These are phyloP conservation scores for Phytoseiulus persimilis DNA, from an alignment of 2,888 invertebrate species.

Conservation along the genomic window DNA sequence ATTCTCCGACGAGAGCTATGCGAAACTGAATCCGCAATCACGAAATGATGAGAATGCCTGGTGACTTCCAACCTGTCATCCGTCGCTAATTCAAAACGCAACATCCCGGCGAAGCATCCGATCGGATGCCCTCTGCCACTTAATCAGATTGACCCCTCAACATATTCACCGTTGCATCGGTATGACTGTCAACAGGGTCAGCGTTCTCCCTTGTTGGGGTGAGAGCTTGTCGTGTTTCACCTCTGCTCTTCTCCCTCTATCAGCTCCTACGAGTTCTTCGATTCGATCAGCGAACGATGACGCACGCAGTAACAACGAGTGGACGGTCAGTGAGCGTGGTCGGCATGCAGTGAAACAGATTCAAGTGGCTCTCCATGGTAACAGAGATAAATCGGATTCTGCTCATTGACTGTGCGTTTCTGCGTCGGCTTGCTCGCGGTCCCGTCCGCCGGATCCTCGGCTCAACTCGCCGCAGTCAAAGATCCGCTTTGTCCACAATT, in stretches of 20 bases:
- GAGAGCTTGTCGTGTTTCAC: background rate
- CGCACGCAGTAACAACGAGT: background rate
- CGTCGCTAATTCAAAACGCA: background rate
- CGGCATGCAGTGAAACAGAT: background rate
- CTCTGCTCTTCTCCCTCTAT: background rate
- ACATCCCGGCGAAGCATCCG: background rate
- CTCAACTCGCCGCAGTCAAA: background rate
- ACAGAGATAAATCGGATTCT: background rate
- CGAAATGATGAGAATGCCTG: too few species aligned
- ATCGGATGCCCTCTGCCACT: background rate
- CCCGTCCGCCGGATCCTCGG: background rate
- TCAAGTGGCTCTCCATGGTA: background rate
- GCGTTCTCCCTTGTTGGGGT: background rate
- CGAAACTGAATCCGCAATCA: too few species aligned
- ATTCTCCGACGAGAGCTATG: too few species aligned
- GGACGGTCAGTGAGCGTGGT: background rate
- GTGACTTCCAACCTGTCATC: background rate
- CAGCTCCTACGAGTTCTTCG: background rate
- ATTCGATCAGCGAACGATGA: background rate
- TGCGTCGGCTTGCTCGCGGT: background rate
- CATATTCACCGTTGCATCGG: background rate
- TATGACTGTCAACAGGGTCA: background rate
- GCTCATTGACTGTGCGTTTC: background rate
- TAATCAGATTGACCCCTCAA: background rate
- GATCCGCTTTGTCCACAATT: background rate